A percentile compares a stretch with the other conserved stretches of the same genome.
phyloP scores from a whole-genome alignment of 2,888 invertebrate genomes.

The Lacanobia wlatinum region DNA sequence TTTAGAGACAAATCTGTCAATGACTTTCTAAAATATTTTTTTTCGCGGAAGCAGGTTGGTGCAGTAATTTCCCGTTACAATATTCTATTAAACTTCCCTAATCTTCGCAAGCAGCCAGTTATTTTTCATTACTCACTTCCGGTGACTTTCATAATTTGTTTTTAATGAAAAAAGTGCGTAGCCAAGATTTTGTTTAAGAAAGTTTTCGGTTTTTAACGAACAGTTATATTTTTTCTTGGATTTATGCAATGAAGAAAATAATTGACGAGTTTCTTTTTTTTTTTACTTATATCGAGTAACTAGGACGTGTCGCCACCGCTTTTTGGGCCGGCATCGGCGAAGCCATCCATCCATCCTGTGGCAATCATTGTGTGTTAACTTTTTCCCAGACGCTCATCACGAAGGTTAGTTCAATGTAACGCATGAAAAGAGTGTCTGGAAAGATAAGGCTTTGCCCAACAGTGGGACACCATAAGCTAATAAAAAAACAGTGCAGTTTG shows the following conservation, averaged over 20 bases:
- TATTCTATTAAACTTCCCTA: constrained; percentile 38
- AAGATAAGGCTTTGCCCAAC: too few species aligned
- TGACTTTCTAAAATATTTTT: too few species aligned
- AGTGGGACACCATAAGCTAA: too few species aligned
- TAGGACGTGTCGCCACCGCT: too few species aligned
- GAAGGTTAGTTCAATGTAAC: too few species aligned
- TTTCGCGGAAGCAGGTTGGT: not conserved
- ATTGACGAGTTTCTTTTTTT: not conserved
- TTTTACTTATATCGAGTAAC: not conserved
- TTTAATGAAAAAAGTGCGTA: constrained; percentile 43
- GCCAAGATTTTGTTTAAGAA: constrained; percentile 13
- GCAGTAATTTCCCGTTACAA: not conserved
- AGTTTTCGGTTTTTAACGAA: constrained; percentile 18
- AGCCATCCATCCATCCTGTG: too few species aligned
- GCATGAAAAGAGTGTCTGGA: too few species aligned
- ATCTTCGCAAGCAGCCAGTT: constrained; percentile 26
- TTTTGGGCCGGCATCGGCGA: too few species aligned
- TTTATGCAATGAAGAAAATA: constrained; percentile 11
- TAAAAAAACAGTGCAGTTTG: too few species aligned
- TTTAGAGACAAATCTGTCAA: too few species aligned
- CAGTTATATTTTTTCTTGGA: constrained; percentile 6
- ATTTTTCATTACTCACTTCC: constrained; percentile 10
- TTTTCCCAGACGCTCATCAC: too few species aligned
- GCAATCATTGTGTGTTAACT: too few species aligned
- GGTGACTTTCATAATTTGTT: constrained; percentile 22